Percentiles rank a stretch among this genome's conserved stretches.
These are phyloP conservation scores for Sturnira hondurensis DNA, from an alignment of 2,113 vertebrate genomes.

Conservation along the genomic window DNA sequence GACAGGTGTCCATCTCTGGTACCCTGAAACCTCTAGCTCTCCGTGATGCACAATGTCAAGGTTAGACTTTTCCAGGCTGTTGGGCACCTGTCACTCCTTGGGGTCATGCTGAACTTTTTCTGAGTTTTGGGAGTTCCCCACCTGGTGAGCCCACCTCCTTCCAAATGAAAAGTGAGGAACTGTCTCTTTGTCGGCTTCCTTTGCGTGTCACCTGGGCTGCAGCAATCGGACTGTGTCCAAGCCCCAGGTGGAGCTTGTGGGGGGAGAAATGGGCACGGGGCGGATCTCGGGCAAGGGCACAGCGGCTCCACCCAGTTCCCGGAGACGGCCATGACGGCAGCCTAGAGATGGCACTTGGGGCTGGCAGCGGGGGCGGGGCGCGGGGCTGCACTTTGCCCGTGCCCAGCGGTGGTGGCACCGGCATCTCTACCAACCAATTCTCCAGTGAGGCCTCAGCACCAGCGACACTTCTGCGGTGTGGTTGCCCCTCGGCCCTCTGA, in stretches of 20 bases:
- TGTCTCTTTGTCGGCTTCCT: neutral
- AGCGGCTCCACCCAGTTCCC: neutral
- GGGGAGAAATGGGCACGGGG: fast-evolving
- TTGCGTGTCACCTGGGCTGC: neutral
- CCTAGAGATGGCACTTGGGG: neutral
- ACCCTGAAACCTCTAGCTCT: neutral
- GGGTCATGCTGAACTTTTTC: neutral
- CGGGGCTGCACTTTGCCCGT: neutral
- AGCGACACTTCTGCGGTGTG: fast-evolving
- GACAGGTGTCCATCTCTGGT: neutral
- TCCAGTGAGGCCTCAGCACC: fast-evolving
- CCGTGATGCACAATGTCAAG: neutral
- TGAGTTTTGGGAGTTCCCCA: neutral
- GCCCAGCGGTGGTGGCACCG: fast-evolving
- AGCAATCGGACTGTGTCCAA: neutral
- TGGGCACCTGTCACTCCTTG: neutral
- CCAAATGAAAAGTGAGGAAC: neutral
- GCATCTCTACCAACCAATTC: neutral
- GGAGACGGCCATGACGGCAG: fast-evolving
- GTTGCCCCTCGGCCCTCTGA: neutral
- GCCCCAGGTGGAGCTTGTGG: neutral
- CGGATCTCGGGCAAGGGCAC: neutral
- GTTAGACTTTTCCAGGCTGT: neutral
- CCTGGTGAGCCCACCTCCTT: neutral
- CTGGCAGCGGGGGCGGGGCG: neutral